Evolutionary conservation across 2,888 invertebrate species (phyloP).

Genomic region (Melinopterus prodromus): DNA sequence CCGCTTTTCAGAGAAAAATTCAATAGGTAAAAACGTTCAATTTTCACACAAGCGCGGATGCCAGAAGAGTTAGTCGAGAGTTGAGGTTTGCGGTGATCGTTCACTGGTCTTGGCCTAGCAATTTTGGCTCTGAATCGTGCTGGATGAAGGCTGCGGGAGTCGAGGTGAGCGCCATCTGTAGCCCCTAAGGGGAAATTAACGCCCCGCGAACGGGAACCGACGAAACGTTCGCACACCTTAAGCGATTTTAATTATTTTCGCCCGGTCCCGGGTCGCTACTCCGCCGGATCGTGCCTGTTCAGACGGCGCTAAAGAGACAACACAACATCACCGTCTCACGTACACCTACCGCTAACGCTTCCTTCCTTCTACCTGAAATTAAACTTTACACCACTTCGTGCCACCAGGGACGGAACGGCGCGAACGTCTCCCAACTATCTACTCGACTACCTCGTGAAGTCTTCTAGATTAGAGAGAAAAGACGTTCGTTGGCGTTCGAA

Average conservation of each 20-base stretch:
- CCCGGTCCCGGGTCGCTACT: constrained; percentile 11
- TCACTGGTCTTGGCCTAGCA: background rate
- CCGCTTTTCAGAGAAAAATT: too few species aligned
- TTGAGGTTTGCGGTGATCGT: too few species aligned
- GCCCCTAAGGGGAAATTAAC: background rate
- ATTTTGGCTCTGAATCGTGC: background rate
- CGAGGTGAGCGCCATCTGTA: background rate
- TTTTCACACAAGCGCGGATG: too few species aligned
- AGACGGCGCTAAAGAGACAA: background rate
- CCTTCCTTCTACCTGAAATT: background rate
- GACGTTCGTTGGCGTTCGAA: too few species aligned
- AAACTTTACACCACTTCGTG: constrained; percentile 4
- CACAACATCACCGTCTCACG: background rate
- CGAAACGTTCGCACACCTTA: constrained; percentile 17
- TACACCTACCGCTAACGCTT: background rate
- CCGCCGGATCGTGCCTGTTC: background rate
- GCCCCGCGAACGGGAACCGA: background rate
- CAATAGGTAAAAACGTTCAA: too few species aligned
- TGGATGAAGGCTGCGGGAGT: background rate
- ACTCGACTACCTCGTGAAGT: background rate
- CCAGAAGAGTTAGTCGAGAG: too few species aligned
- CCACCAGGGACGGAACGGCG: background rate
- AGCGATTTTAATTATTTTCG: constrained; percentile 25
- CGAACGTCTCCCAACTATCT: background rate
- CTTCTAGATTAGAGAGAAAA: background rate